Conservation (phyloP, 2,113 vertebrate genomes). For the Rissa tridactyla region DNA sequence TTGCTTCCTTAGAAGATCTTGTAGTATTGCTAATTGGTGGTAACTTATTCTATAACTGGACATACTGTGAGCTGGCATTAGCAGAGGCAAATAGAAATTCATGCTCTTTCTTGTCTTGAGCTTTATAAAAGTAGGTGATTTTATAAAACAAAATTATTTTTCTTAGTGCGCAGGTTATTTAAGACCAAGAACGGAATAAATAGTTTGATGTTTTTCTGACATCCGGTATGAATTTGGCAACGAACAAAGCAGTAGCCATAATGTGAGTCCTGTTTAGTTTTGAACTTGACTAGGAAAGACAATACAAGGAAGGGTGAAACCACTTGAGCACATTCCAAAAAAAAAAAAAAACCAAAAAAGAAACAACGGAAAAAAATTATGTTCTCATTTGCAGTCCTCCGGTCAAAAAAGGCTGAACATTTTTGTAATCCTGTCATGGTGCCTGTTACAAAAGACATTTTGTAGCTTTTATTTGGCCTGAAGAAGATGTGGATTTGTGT, state of each 20-base stretch:
- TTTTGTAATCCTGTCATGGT: not conserved
- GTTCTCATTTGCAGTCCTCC: not conserved
- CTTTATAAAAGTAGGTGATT: not conserved
- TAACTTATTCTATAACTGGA: not conserved
- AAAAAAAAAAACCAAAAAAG: not conserved
- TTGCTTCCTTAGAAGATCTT: not conserved
- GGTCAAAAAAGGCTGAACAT: not conserved
- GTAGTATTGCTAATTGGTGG: not conserved
- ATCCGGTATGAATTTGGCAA: not conserved
- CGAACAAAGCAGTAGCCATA: not conserved
- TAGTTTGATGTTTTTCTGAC: not conserved
- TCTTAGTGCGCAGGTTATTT: not conserved
- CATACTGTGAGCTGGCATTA: not conserved
- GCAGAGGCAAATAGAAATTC: not conserved
- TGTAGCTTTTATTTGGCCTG: not conserved
- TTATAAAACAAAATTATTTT: not conserved
- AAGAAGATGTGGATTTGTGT: not conserved
- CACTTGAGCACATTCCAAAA: not conserved
- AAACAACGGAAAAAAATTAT: not conserved
- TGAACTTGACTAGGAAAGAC: not conserved
- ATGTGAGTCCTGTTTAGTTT: not conserved
- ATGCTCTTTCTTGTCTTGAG: not conserved
- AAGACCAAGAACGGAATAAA: not conserved
- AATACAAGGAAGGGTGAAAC: conserved; percentile 13
- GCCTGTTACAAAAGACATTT: not conserved